Conservation (phyloP, 2,888 invertebrate species). For the Amphipoea lucens region DNA sequence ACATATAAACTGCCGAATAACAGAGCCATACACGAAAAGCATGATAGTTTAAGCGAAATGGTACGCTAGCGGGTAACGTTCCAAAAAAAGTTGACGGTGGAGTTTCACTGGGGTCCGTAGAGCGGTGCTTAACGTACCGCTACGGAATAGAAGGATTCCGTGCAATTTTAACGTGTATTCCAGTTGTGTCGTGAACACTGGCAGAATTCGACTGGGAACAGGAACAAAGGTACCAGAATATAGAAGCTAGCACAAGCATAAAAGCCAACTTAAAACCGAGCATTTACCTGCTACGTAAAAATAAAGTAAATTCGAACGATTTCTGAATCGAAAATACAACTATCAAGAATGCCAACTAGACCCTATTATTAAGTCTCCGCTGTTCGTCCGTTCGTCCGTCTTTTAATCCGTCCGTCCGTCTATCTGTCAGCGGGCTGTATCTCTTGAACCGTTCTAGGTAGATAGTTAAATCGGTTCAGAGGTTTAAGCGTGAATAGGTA, state of each 20-base stretch:
- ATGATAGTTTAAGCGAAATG: constrained; percentile 24
- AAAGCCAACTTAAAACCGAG: neutral
- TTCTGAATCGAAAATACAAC: neutral
- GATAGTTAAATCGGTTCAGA: neutral
- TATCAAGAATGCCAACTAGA: neutral
- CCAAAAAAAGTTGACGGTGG: constrained; percentile 26
- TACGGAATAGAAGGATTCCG: constrained; percentile 27
- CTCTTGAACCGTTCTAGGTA: neutral
- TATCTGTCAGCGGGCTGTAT: too few species aligned
- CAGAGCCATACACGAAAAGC: neutral
- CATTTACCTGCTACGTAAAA: neutral
- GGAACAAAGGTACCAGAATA: neutral
- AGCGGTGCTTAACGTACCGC: constrained; percentile 24
- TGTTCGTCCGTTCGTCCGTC: neutral
- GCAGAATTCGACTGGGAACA: neutral
- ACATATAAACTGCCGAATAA: neutral
- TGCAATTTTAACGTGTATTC: constrained; percentile 31
- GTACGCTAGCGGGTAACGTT: neutral
- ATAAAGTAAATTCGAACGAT: neutral
- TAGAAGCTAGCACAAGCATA: too few species aligned
- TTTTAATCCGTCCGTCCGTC: neutral
- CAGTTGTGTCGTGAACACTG: constrained; percentile 24
- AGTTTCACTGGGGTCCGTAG: constrained; percentile 14
- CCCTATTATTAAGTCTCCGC: neutral
- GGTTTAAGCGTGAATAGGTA: too few species aligned